phyloP scores from a whole-genome alignment of 1,140 invertebrate species.

The Sinella curviseta region DNA sequence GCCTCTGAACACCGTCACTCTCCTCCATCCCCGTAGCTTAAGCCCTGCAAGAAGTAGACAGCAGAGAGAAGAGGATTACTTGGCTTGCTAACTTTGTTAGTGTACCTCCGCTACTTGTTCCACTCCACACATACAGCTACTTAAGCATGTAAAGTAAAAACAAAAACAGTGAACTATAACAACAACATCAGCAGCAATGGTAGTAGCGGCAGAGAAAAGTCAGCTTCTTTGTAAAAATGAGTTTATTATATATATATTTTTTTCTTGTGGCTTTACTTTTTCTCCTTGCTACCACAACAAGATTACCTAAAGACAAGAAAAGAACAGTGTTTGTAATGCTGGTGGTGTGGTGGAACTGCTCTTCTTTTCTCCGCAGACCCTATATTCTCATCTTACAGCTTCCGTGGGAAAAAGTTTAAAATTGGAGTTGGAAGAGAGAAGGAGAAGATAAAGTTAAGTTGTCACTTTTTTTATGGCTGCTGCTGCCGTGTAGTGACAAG shows the following conservation, averaged over 20 bases:
- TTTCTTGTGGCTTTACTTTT: neutral
- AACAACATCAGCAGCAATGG: no score
- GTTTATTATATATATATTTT: neutral
- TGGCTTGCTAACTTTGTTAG: neutral
- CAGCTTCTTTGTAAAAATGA: neutral
- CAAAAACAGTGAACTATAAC: neutral
- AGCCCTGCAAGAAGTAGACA: neutral
- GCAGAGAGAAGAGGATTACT: neutral
- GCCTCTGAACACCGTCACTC: no score
- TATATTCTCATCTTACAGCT: no score
- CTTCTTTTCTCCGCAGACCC: no score
- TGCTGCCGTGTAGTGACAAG: neutral
- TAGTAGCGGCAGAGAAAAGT: no score
- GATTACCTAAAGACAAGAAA: neutral
- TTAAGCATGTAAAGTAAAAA: neutral
- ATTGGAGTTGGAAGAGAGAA: neutral
- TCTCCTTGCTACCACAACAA: neutral
- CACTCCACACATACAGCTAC: neutral
- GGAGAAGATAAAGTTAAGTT: neutral
- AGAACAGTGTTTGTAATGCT: no score
- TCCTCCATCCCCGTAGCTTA: neutral
- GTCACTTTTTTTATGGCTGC: slow-evolving; percentile 1
- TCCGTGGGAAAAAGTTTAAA: neutral
- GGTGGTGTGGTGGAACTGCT: no score
- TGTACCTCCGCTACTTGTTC: neutral